Conservation (phyloP, 2,888 invertebrate genomes). For the Volucella inanis region DNA sequence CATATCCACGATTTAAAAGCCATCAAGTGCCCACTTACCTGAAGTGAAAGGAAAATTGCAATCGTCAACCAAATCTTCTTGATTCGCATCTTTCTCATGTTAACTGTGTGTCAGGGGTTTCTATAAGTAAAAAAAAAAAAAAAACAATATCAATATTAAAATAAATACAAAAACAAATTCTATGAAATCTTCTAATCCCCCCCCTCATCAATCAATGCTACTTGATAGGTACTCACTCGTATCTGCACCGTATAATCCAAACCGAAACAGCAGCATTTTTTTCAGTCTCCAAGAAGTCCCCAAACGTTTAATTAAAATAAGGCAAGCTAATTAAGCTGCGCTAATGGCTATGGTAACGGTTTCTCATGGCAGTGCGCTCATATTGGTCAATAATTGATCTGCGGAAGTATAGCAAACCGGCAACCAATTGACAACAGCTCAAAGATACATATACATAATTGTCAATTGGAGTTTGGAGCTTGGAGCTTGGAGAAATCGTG, state of each 20-base stretch:
- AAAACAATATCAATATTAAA: slow-evolving; percentile 29
- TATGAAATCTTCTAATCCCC: slow-evolving; percentile 31
- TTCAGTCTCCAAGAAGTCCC: not conserved
- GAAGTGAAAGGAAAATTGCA: slow-evolving; percentile 81
- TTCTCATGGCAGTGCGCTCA: not conserved
- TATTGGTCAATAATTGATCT: slow-evolving; percentile 26
- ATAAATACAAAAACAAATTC: slow-evolving; percentile 51
- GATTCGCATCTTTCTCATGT: slow-evolving; percentile 78
- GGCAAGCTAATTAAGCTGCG: slow-evolving; percentile 19
- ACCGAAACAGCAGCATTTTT: not conserved
- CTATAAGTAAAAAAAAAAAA: slow-evolving; percentile 43
- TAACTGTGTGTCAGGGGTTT: slow-evolving; percentile 44
- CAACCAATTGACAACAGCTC: slow-evolving; percentile 16
- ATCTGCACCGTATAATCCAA: not conserved
- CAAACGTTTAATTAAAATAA: slow-evolving; percentile 29
- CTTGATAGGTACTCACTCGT: no score
- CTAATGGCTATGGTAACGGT: not conserved
- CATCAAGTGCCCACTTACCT: slow-evolving; percentile 78
- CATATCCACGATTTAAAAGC: slow-evolving; percentile 35
- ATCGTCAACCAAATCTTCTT: slow-evolving; percentile 81
- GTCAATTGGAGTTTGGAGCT: slow-evolving; percentile 15
- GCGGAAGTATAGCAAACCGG: slow-evolving; percentile 10
- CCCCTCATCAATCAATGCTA: not conserved
- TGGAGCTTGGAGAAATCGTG: slow-evolving; percentile 37
- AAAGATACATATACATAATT: not conserved